Evolutionary conservation across 2,888 invertebrate genomes (phyloP).

Genomic region (Carterocephalus palaemon): DNA sequence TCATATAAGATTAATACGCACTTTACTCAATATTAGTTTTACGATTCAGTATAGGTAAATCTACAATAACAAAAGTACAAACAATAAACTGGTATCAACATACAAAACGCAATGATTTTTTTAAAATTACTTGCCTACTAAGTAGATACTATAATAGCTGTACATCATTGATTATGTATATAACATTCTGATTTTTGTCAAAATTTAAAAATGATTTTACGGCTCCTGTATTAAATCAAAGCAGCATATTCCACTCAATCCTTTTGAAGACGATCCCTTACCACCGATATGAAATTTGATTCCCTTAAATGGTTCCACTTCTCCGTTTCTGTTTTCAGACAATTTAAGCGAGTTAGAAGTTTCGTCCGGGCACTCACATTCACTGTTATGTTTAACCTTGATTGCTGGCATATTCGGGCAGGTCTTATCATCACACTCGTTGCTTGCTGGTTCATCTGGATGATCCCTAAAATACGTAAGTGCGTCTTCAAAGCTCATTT

Average conservation of each 20-base stretch:
- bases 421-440: conserved; percentile 7
- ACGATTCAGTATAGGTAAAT: too few species aligned
- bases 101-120: too few species aligned
- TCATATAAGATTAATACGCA: too few species aligned
- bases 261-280: conserved; percentile 45
- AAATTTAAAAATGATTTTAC: too few species aligned
- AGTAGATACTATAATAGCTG: too few species aligned
- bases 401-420: conserved; percentile 15
- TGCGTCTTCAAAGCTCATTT: conserved; percentile 47
- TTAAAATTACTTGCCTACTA: too few species aligned
- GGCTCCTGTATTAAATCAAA: conserved; percentile 36
- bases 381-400: background rate
- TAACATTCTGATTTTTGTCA: too few species aligned
- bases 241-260: conserved; percentile 43
- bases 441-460: conserved; percentile 28
- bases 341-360: background rate
- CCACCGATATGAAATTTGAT: conserved; percentile 42
- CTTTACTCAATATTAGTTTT: too few species aligned
- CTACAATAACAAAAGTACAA: too few species aligned
- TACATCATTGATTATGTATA: too few species aligned
- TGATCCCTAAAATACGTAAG: conserved; percentile 36
- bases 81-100: too few species aligned
- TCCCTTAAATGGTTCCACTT: conserved; percentile 29
- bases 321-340: background rate
- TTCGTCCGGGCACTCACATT: conserved; percentile 41